These are phyloP conservation scores for Diplosoma virens DNA, from an alignment of 23 tunicate species.

Conservation along the genomic window DNA sequence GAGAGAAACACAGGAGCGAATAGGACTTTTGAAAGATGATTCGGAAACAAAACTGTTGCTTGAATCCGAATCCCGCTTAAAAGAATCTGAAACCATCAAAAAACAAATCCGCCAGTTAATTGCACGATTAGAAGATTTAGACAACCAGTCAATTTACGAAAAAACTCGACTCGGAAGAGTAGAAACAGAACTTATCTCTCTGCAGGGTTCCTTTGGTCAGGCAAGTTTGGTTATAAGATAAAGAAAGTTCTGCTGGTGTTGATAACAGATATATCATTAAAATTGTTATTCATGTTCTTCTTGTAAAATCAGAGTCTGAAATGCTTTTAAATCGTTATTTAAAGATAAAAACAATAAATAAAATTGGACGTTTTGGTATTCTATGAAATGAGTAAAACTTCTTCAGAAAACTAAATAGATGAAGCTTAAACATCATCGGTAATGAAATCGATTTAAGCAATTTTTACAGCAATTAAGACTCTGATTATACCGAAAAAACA, in stretches of 20 bases:
- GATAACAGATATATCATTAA: too few relatives aligned
- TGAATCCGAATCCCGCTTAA: conserved; percentile 55
- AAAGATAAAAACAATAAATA: too few relatives aligned
- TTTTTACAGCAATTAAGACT: too few relatives aligned
- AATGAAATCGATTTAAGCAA: too few relatives aligned
- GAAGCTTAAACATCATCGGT: too few relatives aligned
- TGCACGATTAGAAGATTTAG: conserved; percentile 37
- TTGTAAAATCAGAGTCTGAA: too few relatives aligned
- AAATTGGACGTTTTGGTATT: too few relatives aligned
- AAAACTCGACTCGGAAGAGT: not conserved
- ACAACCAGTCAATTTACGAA: conserved; percentile 7
- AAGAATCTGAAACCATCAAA: conserved; percentile 49
- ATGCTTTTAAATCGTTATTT: too few relatives aligned
- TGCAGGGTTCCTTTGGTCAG: conserved; percentile 32
- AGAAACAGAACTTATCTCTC: conserved; percentile 4
- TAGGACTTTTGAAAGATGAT: conserved; percentile 57
- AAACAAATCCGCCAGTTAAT: conserved; percentile 36
- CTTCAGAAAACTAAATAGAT: too few relatives aligned
- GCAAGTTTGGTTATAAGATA: not conserved
- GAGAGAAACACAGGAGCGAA: conserved; percentile 69
- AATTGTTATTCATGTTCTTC: too few relatives aligned
- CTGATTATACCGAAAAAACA: too few relatives aligned
- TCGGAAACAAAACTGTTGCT: conserved; percentile 33
- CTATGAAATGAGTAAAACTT: too few relatives aligned
- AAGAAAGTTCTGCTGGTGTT: not conserved